A percentile compares a stretch with the other conserved stretches of the same genome.
These are phyloP conservation scores for Gallinago nigripennis DNA, from an alignment of 2,797 vertebrate species.

Conservation along the genomic window DNA sequence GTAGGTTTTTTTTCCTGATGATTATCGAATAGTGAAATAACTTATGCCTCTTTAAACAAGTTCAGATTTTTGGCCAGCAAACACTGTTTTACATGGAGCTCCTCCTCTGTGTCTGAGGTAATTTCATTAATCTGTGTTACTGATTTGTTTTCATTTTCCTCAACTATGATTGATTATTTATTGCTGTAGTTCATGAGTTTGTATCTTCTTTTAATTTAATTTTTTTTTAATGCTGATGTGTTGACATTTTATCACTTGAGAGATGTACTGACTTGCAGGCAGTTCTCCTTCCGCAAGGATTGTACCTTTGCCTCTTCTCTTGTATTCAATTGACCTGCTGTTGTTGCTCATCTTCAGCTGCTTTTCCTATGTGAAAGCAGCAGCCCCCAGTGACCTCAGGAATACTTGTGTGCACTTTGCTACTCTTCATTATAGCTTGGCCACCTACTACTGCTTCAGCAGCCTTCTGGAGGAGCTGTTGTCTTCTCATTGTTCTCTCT, in stretches of 20 bases:
- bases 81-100: neutral
- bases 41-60: neutral
- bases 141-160: neutral
- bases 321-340: neutral
- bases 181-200: neutral
- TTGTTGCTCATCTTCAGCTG: neutral
- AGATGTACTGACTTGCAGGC: neutral
- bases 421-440: neutral
- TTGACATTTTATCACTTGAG: neutral
- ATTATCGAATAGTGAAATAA: neutral
- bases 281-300: neutral
- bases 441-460: neutral
- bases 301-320: neutral
- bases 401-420: neutral
- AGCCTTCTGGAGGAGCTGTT: neutral
- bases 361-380: neutral
- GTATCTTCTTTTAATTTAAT: neutral
- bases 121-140: neutral
- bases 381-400: neutral
- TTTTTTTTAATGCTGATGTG: neutral
- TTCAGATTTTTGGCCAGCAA: neutral
- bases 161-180: neutral
- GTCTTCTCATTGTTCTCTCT: rapidly evolving
- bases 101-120: neutral
- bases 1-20: neutral